These are phyloP conservation scores for Anguilla anguilla DNA, from an alignment of 2,797 vertebrate species.

Conservation along the genomic window DNA sequence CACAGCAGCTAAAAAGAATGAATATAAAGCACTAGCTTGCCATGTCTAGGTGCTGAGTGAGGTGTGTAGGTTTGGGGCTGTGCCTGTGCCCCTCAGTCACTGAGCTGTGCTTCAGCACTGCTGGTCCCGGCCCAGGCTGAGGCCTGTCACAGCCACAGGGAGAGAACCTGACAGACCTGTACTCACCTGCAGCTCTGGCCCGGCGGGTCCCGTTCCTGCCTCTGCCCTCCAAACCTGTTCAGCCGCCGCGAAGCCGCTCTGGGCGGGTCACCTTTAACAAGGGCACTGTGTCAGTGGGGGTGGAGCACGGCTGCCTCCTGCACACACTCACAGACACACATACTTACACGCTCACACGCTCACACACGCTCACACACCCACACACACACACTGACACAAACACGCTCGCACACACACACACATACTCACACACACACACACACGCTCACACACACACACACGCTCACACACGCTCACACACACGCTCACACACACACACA, in stretches of 20 bases:
- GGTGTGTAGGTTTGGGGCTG: not conserved
- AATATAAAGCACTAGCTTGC: not conserved
- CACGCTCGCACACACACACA: no score
- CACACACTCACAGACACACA: no score
- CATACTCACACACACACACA: not conserved
- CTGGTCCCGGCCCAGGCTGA: not conserved
- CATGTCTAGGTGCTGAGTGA: not conserved
- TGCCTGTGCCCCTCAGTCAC: not conserved
- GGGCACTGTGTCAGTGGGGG: not conserved
- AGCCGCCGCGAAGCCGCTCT: not conserved
- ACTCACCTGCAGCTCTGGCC: not conserved
- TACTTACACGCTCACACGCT: not conserved
- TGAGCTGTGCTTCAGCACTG: not conserved
- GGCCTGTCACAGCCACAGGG: conserved; percentile 14
- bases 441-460: not conserved
- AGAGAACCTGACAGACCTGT: not conserved
- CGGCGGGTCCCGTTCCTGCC: not conserved
- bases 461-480: no score
- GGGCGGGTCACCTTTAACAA: not conserved
- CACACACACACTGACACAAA: no score
- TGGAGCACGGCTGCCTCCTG: not conserved
- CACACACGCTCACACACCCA: no score
- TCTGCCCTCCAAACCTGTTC: not conserved
- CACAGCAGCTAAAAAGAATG: no score
- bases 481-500: no score